These are phyloP conservation scores for Felis chaus DNA, from an alignment of 2,113 vertebrate species.

Conservation along the genomic window DNA sequence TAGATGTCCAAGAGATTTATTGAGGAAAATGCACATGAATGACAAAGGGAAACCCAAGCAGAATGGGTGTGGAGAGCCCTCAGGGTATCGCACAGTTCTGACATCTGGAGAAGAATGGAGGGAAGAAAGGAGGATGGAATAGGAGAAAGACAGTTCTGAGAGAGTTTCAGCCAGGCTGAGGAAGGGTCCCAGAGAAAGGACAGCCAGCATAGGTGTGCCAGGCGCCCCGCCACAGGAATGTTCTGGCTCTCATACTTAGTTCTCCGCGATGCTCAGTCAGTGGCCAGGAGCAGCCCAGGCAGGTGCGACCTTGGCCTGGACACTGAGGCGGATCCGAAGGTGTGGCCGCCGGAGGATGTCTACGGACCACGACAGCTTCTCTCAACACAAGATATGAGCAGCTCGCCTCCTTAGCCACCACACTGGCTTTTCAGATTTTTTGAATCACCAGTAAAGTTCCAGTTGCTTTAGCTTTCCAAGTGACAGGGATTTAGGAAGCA, in stretches of 20 bases:
- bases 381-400: not conserved
- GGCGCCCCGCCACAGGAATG: too few relatives aligned
- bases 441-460: not conserved
- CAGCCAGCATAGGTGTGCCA: rapidly evolving
- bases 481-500: not conserved
- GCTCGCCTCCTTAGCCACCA: not conserved
- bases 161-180: not conserved
- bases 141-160: not conserved
- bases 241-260: not conserved
- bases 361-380: not conserved
- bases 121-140: not conserved
- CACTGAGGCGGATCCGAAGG: not conserved
- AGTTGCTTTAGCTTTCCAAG: not conserved
- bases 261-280: not conserved
- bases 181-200: not conserved
- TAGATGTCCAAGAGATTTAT: not conserved
- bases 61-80: not conserved
- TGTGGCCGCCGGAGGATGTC: rapidly evolving
- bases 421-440: not conserved
- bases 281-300: not conserved
- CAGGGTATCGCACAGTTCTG: not conserved
- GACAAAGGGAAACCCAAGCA: not conserved
- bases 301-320: not conserved
- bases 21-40: not conserved
- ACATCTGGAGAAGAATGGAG: not conserved